phyloP scores from a whole-genome alignment of 2,797 vertebrate species.

The Pogonophryne albipinna region DNA sequence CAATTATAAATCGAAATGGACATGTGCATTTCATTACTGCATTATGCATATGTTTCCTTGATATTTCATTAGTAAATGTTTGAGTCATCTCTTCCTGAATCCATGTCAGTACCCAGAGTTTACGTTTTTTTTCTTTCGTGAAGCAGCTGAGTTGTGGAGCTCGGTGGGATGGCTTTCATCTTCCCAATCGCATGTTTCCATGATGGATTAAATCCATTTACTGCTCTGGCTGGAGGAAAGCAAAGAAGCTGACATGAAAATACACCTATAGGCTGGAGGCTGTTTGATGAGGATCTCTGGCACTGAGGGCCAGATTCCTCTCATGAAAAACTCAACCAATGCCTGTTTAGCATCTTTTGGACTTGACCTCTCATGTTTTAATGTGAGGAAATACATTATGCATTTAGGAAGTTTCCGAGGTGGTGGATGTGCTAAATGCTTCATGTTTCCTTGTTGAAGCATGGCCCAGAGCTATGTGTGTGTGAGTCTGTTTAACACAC shows the following conservation, averaged over 20 bases:
- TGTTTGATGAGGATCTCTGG: conserved; percentile 54
- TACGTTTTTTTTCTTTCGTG: conserved; percentile 34
- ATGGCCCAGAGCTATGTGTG: conserved; percentile 51
- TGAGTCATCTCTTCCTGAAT: conserved; percentile 33
- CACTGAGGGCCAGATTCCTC: conserved; percentile 35
- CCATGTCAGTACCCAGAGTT: conserved; percentile 50
- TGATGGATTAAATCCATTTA: conserved; percentile 78
- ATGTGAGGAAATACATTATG: conserved; percentile 9
- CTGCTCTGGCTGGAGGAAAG: conserved; percentile 61
- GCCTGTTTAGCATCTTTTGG: not conserved
- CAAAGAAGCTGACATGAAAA: conserved; percentile 56
- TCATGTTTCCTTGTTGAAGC: conserved; percentile 42
- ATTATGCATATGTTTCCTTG: conserved; percentile 28
- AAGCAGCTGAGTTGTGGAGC: conserved; percentile 64
- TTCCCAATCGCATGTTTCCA: conserved; percentile 72
- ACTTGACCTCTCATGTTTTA: conserved; percentile 12
- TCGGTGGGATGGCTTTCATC: conserved; percentile 76
- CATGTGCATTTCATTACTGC: conserved; percentile 13
- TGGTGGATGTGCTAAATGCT: conserved; percentile 23
- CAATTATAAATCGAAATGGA: conserved; percentile 30
- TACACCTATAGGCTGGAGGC: conserved; percentile 62
- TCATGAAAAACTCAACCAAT: conserved; percentile 12
- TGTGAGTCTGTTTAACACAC: conserved; percentile 62
- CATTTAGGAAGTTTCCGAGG: conserved; percentile 18
- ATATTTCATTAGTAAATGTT: conserved; percentile 45